phyloP scores from a whole-genome alignment of 2,888 invertebrate genomes.

The Luperina nickerlii region DNA sequence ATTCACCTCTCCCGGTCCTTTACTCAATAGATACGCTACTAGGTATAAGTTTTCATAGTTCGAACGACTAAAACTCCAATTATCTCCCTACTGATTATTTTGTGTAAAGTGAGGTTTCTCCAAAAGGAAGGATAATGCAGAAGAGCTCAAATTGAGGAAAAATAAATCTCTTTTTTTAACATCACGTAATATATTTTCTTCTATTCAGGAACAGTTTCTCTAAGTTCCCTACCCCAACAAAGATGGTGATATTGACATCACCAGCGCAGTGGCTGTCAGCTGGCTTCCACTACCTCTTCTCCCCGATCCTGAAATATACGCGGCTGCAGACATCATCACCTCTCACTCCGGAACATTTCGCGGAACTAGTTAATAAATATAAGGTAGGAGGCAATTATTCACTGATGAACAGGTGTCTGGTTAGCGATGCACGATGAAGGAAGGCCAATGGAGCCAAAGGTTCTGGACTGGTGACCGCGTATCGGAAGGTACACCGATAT shows the following conservation, averaged over 20 bases:
- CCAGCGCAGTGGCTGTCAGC: constrained; percentile 81
- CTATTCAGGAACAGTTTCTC: constrained; percentile 61
- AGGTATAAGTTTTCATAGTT: neutral
- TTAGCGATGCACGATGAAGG: neutral
- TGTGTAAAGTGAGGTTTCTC: neutral
- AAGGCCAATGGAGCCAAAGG: neutral
- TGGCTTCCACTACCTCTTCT: constrained; percentile 64
- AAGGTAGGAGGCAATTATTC: constrained; percentile 63
- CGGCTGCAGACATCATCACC: constrained; percentile 73
- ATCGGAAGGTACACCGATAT: neutral
- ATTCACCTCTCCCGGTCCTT: neutral
- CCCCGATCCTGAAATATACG: constrained; percentile 72
- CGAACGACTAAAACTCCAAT: neutral
- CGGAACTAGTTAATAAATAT: constrained; percentile 75
- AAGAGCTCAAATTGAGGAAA: too few relatives aligned
- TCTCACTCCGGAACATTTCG: constrained; percentile 69
- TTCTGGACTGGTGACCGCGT: neutral
- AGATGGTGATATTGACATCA: constrained; percentile 67
- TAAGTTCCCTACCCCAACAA: constrained; percentile 75
- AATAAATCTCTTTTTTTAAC: neutral
- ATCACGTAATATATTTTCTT: neutral
- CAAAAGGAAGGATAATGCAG: neutral
- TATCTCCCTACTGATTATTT: neutral
- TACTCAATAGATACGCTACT: neutral
- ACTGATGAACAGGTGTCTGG: neutral